phyloP scores from a whole-genome alignment of 2,888 invertebrate genomes.

The Amphipyra tragopoginis region DNA sequence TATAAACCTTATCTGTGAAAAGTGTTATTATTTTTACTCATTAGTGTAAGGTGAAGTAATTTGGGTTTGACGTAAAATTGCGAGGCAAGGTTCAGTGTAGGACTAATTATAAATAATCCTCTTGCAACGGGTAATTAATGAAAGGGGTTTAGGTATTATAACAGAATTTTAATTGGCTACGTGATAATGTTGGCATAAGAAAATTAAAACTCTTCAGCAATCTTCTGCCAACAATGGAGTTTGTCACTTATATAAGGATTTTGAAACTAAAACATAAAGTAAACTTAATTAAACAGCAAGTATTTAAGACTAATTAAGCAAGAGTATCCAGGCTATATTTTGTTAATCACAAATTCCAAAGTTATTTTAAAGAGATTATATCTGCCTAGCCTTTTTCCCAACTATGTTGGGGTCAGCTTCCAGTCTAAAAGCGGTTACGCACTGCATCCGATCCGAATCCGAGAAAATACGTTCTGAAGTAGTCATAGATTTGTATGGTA shows the following conservation, averaged over 20 bases:
- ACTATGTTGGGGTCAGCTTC: too few species aligned
- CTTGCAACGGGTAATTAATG: slow-evolving; percentile 71
- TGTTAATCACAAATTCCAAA: too few species aligned
- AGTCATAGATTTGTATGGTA: too few species aligned
- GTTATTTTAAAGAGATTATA: too few species aligned
- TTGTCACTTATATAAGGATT: slow-evolving; percentile 50
- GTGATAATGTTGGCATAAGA: slow-evolving; percentile 74
- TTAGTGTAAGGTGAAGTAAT: slow-evolving; percentile 7
- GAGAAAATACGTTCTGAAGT: too few species aligned
- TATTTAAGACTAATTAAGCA: slow-evolving; percentile 4
- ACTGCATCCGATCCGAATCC: too few species aligned
- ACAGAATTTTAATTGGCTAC: slow-evolving; percentile 79
- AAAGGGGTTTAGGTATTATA: slow-evolving; percentile 64
- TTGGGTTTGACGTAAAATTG: slow-evolving; percentile 14
- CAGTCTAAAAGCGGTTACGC: too few species aligned
- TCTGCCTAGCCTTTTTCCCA: too few species aligned
- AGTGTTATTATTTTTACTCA: slow-evolving; percentile 18
- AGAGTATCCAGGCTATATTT: not conserved
- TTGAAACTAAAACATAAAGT: slow-evolving; percentile 33
- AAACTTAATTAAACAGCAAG: slow-evolving; percentile 15
- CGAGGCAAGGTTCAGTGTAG: slow-evolving; percentile 31
- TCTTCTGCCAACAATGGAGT: slow-evolving; percentile 51
- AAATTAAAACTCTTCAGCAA: slow-evolving; percentile 71
- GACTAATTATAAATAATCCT: slow-evolving; percentile 67
- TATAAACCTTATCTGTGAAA: slow-evolving; percentile 15